Evolutionary conservation across 2,797 vertebrate species (phyloP), one percentile per base, ranked within the genome.

Genomic region (Argentina silus): DNA sequence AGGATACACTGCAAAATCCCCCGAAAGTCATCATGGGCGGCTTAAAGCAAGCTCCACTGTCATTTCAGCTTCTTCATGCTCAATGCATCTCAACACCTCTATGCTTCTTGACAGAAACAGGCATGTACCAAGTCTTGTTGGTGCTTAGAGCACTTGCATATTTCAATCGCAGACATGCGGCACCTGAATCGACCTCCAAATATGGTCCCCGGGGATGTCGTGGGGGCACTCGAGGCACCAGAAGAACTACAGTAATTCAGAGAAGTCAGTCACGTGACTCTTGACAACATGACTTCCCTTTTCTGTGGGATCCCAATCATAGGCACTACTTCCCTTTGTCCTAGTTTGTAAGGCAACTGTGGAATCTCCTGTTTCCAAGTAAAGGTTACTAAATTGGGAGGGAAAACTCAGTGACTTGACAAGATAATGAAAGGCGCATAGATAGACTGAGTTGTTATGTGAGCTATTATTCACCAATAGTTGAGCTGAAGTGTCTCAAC

Each of bases 221-320:
- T 67, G 56, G 19, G 9, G 56, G 17, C 62, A 64, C 14, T n/a
- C 15, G 36, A 6, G 36, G 60, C 60, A 42, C 15, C 12, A 44
- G 5, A 15, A 11, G 21, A 67, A 6, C 7, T 47, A 51, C 21
- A 67, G 19, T 27, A 19, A 50, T 17, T 9, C 63, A 65, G 17
- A 47, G 60, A 62, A 77, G 7, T 19, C n/a, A 60, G 68, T 72
- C 15, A 42, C 19, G 23, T 56, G 57, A 67, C 72, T 76, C 76
- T 60, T 57, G 42, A 36, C 53, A 59, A 15, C 15, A 60, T 27
- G 53, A 15, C 48, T n/a, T 27, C 12, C 60, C 11, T 47, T 14
- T 42, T 14, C 27, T 67, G 14, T 51, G 15, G 60, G 15, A 63
- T 19, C 7, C 1, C 5, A 48, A 47, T 10, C 1, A 36, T 36